phyloP scores from a whole-genome alignment of 2,888 invertebrate species.

The Cheiracanthium punctorium region DNA sequence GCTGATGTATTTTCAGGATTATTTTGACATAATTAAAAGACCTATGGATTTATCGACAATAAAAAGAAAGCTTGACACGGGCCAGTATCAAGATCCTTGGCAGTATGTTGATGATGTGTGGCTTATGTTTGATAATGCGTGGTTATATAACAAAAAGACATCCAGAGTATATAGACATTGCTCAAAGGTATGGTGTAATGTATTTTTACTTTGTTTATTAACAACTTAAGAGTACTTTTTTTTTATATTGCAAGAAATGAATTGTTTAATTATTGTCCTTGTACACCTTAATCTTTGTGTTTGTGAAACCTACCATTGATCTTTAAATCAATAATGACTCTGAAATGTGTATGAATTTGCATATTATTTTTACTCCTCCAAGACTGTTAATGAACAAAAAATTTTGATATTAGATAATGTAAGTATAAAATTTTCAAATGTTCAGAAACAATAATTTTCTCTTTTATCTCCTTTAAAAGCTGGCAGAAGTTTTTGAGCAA shows the following conservation, averaged over 20 bases:
- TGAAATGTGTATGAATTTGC: too few relatives aligned
- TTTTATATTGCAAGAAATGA: too few relatives aligned
- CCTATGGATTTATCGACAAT: constrained; percentile 98
- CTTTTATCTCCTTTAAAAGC: constrained; percentile 79
- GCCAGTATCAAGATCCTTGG: constrained; percentile 97
- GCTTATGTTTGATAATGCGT: constrained; percentile 99
- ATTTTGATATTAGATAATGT: not conserved
- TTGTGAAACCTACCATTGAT: too few relatives aligned
- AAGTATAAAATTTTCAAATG: too few relatives aligned
- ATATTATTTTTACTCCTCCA: too few relatives aligned
- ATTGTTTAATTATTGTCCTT: too few relatives aligned
- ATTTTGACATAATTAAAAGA: constrained; percentile 96
- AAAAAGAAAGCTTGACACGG: constrained; percentile 91
- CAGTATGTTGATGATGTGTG: constrained; percentile 99
- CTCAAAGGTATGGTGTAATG: constrained; percentile 89
- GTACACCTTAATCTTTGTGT: too few relatives aligned
- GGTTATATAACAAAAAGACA: constrained; percentile 98
- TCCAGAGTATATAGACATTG: constrained; percentile 98
- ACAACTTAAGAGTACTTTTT: too few relatives aligned
- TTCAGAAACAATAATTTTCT: too few relatives aligned
- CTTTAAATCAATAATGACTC: too few relatives aligned
- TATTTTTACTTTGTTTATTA: too few relatives aligned
- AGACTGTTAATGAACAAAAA: too few relatives aligned
- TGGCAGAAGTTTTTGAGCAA: constrained; percentile 97
- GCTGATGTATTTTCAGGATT: constrained; percentile 82